phyloP scores from a whole-genome alignment of 1,140 invertebrate genomes.

The Hydropsyche tenuis region DNA sequence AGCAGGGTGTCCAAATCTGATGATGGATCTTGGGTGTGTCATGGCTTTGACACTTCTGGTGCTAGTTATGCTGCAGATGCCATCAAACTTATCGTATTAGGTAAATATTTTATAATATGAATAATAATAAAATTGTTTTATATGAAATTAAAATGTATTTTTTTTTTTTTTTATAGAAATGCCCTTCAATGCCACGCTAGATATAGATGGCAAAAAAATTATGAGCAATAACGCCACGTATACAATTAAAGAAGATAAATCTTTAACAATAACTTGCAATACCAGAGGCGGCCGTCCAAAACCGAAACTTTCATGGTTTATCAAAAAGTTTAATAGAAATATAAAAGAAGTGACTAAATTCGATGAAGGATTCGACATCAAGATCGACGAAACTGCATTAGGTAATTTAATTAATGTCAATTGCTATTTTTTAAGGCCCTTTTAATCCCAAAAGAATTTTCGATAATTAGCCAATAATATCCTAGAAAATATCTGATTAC shows the following conservation, averaged over 20 bases:
- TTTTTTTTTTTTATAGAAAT: constrained; percentile 41
- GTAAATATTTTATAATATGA: constrained; percentile 23
- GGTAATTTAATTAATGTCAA: neutral
- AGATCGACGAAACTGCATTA: neutral
- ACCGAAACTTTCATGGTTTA: constrained; percentile 36
- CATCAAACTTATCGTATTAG: constrained; percentile 46
- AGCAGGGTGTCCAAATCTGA: constrained; percentile 39
- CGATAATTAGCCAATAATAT: too few species aligned
- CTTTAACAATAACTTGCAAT: constrained; percentile 35
- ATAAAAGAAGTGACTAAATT: neutral
- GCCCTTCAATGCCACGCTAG: constrained; percentile 34
- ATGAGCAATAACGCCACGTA: neutral
- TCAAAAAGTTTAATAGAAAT: neutral
- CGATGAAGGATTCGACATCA: neutral
- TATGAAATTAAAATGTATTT: neutral
- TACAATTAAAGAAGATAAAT: constrained; percentile 28
- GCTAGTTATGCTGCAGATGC: constrained; percentile 34
- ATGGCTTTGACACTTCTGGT: constrained; percentile 33
- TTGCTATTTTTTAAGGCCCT: neutral
- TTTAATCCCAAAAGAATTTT: too few species aligned
- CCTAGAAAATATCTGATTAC: too few species aligned
- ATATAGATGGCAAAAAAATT: constrained; percentile 20
- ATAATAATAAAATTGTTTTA: neutral
- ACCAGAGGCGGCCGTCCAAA: constrained; percentile 41
- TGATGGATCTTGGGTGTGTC: constrained; percentile 45